Evolutionary conservation across 2,888 invertebrate species (phyloP).

Genomic region (Cylloceria caligata): DNA sequence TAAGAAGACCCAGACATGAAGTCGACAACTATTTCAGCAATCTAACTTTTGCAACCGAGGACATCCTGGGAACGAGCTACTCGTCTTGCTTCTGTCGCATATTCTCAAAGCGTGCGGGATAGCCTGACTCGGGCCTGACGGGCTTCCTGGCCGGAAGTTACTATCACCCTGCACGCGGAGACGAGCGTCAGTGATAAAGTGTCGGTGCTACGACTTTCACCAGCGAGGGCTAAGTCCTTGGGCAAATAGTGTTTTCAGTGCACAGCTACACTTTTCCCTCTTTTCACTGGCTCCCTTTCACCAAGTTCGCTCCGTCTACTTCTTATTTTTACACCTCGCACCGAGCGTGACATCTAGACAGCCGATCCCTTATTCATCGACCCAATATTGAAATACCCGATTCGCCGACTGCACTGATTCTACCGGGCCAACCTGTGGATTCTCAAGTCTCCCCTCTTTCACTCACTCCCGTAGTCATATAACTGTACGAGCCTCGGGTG

Average conservation of each 20-base stretch:
- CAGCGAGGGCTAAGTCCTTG: conserved; percentile 61
- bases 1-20: conserved; percentile 75
- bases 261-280: conserved; percentile 55
- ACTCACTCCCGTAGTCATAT: conserved; percentile 21
- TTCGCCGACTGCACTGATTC: conserved; percentile 66
- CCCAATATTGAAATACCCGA: conserved; percentile 72
- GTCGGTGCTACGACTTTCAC: conserved; percentile 49
- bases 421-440: conserved; percentile 72
- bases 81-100: conserved; percentile 31
- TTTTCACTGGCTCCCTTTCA: conserved; percentile 35
- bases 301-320: conserved; percentile 42
- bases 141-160: conserved; percentile 48
- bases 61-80: conserved; percentile 32
- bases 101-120: conserved; percentile 19
- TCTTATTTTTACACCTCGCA: conserved; percentile 61
- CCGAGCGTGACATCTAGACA: conserved; percentile 66
- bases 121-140: conserved; percentile 59
- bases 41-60: conserved; percentile 79
- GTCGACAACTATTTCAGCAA: conserved; percentile 81
- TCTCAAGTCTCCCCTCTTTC: conserved; percentile 44
- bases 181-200: conserved; percentile 65
- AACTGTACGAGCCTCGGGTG: not conserved
- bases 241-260: conserved; percentile 66
- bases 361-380: conserved; percentile 74
- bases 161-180: conserved; percentile 53